These are phyloP conservation scores for Ptychodera flava DNA, from an alignment of 35 echinoderm and acorn worm species.

Conservation along the genomic window DNA sequence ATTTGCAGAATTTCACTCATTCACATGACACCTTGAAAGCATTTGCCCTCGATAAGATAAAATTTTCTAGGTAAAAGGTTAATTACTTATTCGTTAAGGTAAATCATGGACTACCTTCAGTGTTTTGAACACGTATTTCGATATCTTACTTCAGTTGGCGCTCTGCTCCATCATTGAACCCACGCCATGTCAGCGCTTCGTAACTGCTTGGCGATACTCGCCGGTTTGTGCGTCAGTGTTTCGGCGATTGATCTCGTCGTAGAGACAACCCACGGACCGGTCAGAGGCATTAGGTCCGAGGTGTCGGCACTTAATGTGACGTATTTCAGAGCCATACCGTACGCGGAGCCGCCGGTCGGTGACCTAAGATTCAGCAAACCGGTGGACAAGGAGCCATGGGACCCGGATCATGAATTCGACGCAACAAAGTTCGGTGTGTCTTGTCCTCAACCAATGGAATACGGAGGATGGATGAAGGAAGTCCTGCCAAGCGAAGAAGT, in stretches of 20 bases:
- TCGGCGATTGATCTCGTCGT: not conserved
- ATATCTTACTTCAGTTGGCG: too few relatives aligned
- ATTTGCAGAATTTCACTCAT: too few relatives aligned
- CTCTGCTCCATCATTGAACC: too few relatives aligned
- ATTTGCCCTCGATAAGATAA: too few relatives aligned
- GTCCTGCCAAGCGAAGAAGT: constrained; percentile 24
- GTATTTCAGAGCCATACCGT: constrained; percentile 74
- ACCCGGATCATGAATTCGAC: not conserved
- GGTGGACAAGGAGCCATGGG: not conserved
- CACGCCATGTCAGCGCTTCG: too few relatives aligned
- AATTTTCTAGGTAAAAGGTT: too few relatives aligned
- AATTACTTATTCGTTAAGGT: too few relatives aligned
- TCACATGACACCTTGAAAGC: too few relatives aligned
- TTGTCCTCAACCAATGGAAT: not conserved
- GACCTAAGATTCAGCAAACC: constrained; percentile 39
- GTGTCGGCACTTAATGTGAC: not conserved
- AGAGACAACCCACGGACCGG: not conserved
- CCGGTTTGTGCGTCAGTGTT: too few relatives aligned
- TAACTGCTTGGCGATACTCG: too few relatives aligned
- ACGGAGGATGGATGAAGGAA: not conserved
- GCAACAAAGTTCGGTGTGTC: not conserved
- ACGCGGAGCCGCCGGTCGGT: constrained; percentile 78
- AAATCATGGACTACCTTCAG: too few relatives aligned
- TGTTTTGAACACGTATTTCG: too few relatives aligned
- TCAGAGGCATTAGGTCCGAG: not conserved